Base-by-base conservation (phyloP, 2,797 vertebrate genomes). In the Alectoris magna region DNA sequence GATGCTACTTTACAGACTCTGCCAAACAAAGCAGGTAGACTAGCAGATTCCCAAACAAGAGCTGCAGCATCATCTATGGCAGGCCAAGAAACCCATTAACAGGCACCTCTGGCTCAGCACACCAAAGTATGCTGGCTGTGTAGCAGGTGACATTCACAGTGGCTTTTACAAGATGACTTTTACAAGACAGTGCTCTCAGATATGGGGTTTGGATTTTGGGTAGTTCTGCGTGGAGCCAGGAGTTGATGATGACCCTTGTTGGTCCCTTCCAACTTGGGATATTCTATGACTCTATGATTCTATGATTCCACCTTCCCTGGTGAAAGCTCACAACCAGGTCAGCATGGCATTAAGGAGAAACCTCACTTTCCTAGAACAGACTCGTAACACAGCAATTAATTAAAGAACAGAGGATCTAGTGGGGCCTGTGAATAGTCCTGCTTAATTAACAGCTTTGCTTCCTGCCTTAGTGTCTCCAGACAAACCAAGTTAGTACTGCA, bases 41-140 rank as follows among this genome's bases (percentile, higher is more conserved):
- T 26, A 67, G 51, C 11, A 51, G 51, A 38, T 31, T 12, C 63
- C 51, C n/a, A 39, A 15, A 44, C 18, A 24, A 46, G 36, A 73
- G 66, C 66, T 76, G 55, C 55, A 82, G 59, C 44, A 72, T 23
- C 56, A 41, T 29, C 36, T 29, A 41, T 0, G 1, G 59, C 38
- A 63, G 34, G 21, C 2, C 58, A 6, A 0, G 0, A 71, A 39
- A 68, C 41, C 19, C 2, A 0, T n/a, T 62, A 29, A 7, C 4
- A n/a, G 43, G 12, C 7, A 10, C 31, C 21, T 44, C 43, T 36
- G n/a, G 56, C 67, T 56, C 71, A 73, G 67, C 60, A 59, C 19
- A n/a, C 26, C 1, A 49, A 79, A 66, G 15, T 39, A 8, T 36
- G 39, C 29, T 44, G 19, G 24, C 73, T 29, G 0, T 9, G 51